Conservation (phyloP, 2,888 invertebrate species). For the Mamestra brassicae region DNA sequence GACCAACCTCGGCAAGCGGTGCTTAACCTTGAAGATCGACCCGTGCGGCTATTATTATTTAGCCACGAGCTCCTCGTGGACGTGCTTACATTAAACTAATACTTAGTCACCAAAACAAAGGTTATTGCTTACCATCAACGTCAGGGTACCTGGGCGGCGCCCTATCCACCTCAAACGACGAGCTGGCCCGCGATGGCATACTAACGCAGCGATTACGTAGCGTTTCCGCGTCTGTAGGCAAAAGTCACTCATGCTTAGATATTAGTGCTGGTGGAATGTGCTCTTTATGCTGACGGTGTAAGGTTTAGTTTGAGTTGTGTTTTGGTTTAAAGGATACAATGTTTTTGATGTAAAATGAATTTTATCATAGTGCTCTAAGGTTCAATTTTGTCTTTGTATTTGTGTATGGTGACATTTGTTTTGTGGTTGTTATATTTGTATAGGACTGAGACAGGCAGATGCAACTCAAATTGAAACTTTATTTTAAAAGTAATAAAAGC, state of each 20-base stretch:
- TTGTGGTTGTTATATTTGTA: slow-evolving; percentile 31
- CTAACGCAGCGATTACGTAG: slow-evolving; percentile 95
- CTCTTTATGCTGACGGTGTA: slow-evolving; percentile 28
- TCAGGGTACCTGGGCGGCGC: slow-evolving; percentile 81
- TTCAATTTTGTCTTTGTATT: slow-evolving; percentile 6
- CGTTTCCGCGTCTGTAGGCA: slow-evolving; percentile 81
- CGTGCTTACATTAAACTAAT: neutral
- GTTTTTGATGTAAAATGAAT: slow-evolving; percentile 5
- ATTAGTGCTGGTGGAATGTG: slow-evolving; percentile 21
- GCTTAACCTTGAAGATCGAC: too few species aligned
- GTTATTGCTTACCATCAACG: slow-evolving; percentile 66
- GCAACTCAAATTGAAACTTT: slow-evolving; percentile 8
- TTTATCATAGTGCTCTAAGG: neutral
- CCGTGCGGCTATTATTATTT: too few species aligned
- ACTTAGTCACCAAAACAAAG: neutral
- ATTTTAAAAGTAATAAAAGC: neutral
- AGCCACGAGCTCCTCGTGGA: too few species aligned
- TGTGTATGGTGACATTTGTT: neutral
- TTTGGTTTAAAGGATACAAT: neutral
- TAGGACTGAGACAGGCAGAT: slow-evolving; percentile 24
- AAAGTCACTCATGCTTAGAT: slow-evolving; percentile 49
- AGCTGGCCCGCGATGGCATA: slow-evolving; percentile 94
- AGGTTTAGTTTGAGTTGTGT: slow-evolving; percentile 27
- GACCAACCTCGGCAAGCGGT: too few species aligned
- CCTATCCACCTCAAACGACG: slow-evolving; percentile 92